phyloP scores from a whole-genome alignment of 2,888 invertebrate species.

The Carabus problematicus region DNA sequence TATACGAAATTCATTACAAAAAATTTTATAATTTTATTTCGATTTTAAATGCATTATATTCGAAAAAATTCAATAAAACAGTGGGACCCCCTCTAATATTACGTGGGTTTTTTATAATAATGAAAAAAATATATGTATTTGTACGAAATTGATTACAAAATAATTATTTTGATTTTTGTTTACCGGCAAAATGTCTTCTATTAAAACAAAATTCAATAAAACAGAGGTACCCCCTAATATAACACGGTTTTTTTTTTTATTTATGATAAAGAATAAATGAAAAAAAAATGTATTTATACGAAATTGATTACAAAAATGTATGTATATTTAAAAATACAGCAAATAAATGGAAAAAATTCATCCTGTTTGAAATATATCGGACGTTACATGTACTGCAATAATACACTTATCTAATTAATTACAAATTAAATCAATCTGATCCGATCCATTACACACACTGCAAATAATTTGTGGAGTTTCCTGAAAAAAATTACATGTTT shows the following conservation, averaged over 20 bases:
- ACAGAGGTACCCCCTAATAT: too few species aligned
- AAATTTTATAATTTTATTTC: conserved; percentile 25
- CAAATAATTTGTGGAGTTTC: too few species aligned
- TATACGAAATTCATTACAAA: too few species aligned
- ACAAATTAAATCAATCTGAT: neutral
- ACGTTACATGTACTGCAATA: neutral
- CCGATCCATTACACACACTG: neutral
- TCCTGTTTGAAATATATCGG: neutral
- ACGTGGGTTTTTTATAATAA: neutral
- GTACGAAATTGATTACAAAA: too few species aligned
- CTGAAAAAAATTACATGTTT: too few species aligned
- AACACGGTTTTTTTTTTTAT: too few species aligned
- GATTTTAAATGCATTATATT: neutral
- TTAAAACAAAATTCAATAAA: too few species aligned
- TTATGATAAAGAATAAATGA: too few species aligned
- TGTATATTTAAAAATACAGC: neutral
- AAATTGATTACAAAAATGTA: neutral
- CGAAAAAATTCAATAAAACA: too few species aligned
- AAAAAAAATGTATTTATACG: neutral
- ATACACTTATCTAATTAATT: neutral
- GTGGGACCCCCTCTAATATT: neutral
- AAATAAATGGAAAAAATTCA: neutral
- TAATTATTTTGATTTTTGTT: neutral
- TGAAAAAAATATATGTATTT: too few species aligned
- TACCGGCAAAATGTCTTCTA: too few species aligned